Conservation (phyloP, 2,113 vertebrate species). For the Kryptolebias marmoratus region DNA sequence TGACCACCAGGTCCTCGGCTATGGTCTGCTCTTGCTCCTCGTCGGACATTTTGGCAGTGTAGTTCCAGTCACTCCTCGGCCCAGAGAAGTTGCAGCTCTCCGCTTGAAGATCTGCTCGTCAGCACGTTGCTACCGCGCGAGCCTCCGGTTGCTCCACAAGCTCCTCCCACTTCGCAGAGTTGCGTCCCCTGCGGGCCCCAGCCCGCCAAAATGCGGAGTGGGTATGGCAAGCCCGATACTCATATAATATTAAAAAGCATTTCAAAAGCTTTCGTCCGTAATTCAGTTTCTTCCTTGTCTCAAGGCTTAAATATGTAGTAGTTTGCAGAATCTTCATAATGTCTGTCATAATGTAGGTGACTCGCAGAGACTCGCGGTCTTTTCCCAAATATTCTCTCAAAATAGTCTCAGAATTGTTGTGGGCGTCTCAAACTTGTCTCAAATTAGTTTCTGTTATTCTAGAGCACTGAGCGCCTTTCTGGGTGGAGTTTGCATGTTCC, state of each 20-base stretch:
- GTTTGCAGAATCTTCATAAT: too few relatives aligned
- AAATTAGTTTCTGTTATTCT: too few relatives aligned
- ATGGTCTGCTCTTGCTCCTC: constrained; percentile 93
- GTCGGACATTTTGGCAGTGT: constrained; percentile 80
- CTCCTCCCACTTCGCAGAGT: constrained; percentile 3
- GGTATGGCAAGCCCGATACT: background rate
- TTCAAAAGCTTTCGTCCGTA: too few relatives aligned
- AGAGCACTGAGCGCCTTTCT: too few relatives aligned
- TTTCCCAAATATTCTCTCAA: too few relatives aligned
- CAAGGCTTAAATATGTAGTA: too few relatives aligned
- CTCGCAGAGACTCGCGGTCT: too few relatives aligned
- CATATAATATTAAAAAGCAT: background rate
- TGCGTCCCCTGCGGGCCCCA: background rate
- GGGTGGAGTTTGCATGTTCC: too few relatives aligned
- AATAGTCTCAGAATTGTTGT: too few relatives aligned
- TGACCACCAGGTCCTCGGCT: constrained; percentile 93
- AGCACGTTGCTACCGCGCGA: background rate
- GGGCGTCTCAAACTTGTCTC: too few relatives aligned
- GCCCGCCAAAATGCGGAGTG: constrained; percentile 44
- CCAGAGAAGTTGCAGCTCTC: background rate
- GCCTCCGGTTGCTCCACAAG: background rate
- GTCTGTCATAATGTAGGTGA: too few relatives aligned
- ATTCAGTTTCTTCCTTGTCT: too few relatives aligned
- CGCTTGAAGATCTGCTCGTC: background rate
- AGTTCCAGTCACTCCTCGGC: constrained; percentile 36